These are phyloP conservation scores for Ophioninae sp. DNA, from an alignment of 2,888 invertebrate genomes.

Conservation along the genomic window DNA sequence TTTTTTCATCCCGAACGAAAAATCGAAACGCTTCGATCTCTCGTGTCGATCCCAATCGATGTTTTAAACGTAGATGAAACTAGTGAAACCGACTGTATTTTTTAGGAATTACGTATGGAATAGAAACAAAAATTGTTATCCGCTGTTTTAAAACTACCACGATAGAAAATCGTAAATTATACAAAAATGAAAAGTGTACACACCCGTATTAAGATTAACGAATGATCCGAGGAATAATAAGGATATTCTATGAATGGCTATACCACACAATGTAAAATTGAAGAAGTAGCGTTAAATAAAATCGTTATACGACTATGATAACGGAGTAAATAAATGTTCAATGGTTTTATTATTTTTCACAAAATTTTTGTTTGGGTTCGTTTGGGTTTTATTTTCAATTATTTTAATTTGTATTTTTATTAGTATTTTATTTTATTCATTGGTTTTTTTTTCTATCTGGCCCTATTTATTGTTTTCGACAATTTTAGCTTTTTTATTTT, in stretches of 20 bases:
- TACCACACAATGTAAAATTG: slow-evolving; percentile 78
- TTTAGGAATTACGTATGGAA: slow-evolving; percentile 71
- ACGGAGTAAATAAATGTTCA: slow-evolving; percentile 18
- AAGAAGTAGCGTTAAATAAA: slow-evolving; percentile 77
- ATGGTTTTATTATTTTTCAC: no score
- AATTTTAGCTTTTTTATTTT: no score
- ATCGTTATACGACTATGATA: slow-evolving; percentile 70
- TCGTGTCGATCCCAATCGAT: slow-evolving; percentile 56
- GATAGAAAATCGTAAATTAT: slow-evolving; percentile 59
- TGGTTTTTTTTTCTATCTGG: no score
- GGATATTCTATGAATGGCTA: slow-evolving; percentile 79
- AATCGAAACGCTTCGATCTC: slow-evolving; percentile 41
- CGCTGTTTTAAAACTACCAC: slow-evolving; percentile 70
- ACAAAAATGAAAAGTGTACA: slow-evolving; percentile 35
- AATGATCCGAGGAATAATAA: slow-evolving; percentile 72
- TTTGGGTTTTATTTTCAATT: no score
- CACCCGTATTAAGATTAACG: slow-evolving; percentile 69
- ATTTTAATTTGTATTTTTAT: no score
- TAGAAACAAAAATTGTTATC: slow-evolving; percentile 74
- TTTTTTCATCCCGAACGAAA: no score
- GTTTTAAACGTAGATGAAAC: slow-evolving; percentile 56
- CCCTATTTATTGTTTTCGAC: no score
- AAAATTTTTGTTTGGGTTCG: no score
- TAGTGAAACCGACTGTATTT: slow-evolving; percentile 76
- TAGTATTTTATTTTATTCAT: no score